phyloP scores from a whole-genome alignment of 2,113 vertebrate genomes.

The Hepsetus odoe region DNA sequence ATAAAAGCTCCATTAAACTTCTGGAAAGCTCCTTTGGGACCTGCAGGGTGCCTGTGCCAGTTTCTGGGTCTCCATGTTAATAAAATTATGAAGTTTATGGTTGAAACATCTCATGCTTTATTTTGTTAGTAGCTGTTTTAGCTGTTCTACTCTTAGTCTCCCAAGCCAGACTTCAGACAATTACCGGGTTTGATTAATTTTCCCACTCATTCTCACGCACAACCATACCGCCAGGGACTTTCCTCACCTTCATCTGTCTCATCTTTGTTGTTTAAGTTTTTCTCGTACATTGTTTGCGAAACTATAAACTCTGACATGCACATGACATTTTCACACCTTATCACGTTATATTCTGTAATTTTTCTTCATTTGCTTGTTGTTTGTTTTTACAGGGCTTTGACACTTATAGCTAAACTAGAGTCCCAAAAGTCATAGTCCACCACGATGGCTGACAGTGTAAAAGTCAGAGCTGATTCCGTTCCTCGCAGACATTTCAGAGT shows the following conservation, averaged over 20 bases:
- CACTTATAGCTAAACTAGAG: too few relatives aligned
- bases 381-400: too few relatives aligned
- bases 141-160: neutral
- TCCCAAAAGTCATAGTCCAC: too few relatives aligned
- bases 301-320: neutral
- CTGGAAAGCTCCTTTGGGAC: neutral
- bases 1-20: slow-evolving; percentile 5
- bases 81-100: too few relatives aligned
- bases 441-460: neutral
- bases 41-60: neutral
- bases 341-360: neutral
- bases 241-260: neutral
- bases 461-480: neutral
- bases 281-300: neutral
- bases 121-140: too few relatives aligned
- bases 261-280: neutral
- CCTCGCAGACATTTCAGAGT: neutral
- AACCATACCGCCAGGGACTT: neutral
- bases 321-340: too few relatives aligned
- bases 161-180: neutral
- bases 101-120: too few relatives aligned
- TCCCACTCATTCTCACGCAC: neutral
- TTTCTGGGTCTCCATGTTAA: neutral
- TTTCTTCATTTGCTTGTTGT: too few relatives aligned
- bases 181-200: neutral